A percentile compares a stretch with the other conserved stretches of the same genome.
Evolutionary conservation across 2,113 vertebrate genomes (phyloP).

Genomic region (Bungarus multicinctus): DNA sequence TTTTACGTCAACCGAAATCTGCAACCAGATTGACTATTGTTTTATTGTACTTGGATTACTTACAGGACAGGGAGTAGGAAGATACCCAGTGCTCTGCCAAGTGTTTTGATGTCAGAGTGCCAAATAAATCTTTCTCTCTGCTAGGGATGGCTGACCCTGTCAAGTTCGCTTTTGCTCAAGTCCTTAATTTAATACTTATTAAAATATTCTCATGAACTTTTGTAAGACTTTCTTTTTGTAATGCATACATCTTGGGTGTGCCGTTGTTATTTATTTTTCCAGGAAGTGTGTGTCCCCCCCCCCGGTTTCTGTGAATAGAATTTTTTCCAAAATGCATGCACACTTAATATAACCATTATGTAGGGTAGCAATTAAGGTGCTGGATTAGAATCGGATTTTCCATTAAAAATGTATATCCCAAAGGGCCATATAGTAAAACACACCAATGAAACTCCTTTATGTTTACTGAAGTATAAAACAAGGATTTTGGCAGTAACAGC

Average conservation of each 20-base stretch:
- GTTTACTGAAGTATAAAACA: background rate
- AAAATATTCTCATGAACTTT: background rate
- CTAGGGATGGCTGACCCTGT: slow-evolving; percentile 21
- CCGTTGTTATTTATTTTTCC: background rate
- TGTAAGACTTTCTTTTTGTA: background rate
- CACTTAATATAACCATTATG: background rate
- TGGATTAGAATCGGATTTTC: background rate
- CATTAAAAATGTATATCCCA: background rate
- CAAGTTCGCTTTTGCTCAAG: background rate
- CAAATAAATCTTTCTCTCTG: slow-evolving; percentile 21
- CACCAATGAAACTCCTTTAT: background rate
- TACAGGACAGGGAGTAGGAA: background rate
- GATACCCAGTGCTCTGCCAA: background rate
- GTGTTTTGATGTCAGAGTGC: slow-evolving; percentile 15
- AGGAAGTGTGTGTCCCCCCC: background rate
- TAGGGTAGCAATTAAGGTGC: background rate
- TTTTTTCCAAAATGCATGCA: background rate
- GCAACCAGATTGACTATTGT: background rate
- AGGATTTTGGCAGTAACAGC: background rate
- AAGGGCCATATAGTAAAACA: background rate
- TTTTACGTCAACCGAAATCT: background rate
- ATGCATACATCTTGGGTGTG: background rate
- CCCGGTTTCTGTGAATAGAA: background rate
- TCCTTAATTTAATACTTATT: background rate
- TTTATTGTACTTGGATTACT: background rate